These are phyloP conservation scores for Operophtera brumata DNA, from an alignment of 2,888 invertebrate genomes.

Conservation along the genomic window DNA sequence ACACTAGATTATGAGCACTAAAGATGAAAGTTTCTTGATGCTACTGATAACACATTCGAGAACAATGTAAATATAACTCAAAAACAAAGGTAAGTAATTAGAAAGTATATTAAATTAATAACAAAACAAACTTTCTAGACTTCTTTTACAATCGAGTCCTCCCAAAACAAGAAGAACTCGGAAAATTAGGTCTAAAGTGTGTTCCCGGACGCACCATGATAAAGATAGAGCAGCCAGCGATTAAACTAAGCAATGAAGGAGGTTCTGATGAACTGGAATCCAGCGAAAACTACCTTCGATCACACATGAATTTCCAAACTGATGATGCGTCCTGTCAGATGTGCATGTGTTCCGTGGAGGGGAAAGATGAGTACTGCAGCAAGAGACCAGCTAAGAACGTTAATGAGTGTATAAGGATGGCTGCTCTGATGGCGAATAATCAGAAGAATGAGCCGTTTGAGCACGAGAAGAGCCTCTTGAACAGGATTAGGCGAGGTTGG, in stretches of 20 bases:
- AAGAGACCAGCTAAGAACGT: slow-evolving; percentile 58
- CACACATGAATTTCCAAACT: slow-evolving; percentile 48
- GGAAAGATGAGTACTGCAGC: slow-evolving; percentile 58
- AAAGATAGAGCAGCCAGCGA: slow-evolving; percentile 33
- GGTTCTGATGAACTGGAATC: slow-evolving; percentile 19
- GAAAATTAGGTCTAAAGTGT: slow-evolving; percentile 44
- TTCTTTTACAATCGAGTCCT: slow-evolving; percentile 49
- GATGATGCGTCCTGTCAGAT: slow-evolving; percentile 55
- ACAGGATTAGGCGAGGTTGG: slow-evolving; percentile 61
- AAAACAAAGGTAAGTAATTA: no score
- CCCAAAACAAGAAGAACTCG: slow-evolving; percentile 38
- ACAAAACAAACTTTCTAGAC: slow-evolving; percentile 45
- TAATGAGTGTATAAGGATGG: slow-evolving; percentile 62
- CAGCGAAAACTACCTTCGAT: slow-evolving; percentile 35
- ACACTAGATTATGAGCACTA: no score
- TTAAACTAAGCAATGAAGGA: background rate
- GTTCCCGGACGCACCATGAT: slow-evolving; percentile 63
- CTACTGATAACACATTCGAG: no score
- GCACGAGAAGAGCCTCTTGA: slow-evolving; percentile 46
- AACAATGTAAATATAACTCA: no score
- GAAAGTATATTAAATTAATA: no score
- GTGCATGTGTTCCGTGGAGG: slow-evolving; percentile 62
- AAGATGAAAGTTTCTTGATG: no score
- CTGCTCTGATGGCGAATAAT: slow-evolving; percentile 35
- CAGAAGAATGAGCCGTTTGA: slow-evolving; percentile 45